Conservation (phyloP, 2,113 vertebrate species). For the Phyllostomus hastatus region DNA sequence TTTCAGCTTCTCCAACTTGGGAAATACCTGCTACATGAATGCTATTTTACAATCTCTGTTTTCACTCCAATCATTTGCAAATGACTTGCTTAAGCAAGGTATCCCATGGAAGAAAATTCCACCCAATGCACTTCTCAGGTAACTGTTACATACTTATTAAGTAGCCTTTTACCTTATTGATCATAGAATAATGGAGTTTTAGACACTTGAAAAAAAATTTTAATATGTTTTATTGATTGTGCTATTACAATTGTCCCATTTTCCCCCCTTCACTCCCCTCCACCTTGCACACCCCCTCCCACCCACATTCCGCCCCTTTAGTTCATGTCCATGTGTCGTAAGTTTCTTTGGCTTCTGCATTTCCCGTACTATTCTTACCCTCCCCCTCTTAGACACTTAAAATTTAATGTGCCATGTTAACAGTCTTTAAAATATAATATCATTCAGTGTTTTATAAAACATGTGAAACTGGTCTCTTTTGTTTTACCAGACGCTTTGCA, state of each 20-base stretch:
- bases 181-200: constrained; percentile 36
- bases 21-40: constrained; percentile 99
- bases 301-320: too few relatives aligned
- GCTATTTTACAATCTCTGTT: constrained; percentile 98
- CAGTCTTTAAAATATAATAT: constrained; percentile 2
- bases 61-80: constrained; percentile 97
- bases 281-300: too few relatives aligned
- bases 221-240: too few relatives aligned
- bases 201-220: not conserved
- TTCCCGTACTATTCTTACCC: too few relatives aligned
- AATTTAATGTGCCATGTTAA: constrained; percentile 17
- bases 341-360: too few relatives aligned
- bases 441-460: not conserved
- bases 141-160: constrained; percentile 51
- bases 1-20: constrained; percentile 96
- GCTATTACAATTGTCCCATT: too few relatives aligned
- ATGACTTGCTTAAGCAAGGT: constrained; percentile 95
- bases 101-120: constrained; percentile 97
- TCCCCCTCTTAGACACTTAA: not conserved
- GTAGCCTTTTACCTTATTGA: not conserved
- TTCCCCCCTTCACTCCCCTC: too few relatives aligned
- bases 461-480: constrained; percentile 25
- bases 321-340: too few relatives aligned
- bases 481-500: constrained; percentile 90
- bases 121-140: constrained; percentile 95